Percentiles rank a stretch among this genome's conserved stretches.
Conservation (phyloP, 1,140 invertebrate species). For the Yoshiicerus persimilis region DNA sequence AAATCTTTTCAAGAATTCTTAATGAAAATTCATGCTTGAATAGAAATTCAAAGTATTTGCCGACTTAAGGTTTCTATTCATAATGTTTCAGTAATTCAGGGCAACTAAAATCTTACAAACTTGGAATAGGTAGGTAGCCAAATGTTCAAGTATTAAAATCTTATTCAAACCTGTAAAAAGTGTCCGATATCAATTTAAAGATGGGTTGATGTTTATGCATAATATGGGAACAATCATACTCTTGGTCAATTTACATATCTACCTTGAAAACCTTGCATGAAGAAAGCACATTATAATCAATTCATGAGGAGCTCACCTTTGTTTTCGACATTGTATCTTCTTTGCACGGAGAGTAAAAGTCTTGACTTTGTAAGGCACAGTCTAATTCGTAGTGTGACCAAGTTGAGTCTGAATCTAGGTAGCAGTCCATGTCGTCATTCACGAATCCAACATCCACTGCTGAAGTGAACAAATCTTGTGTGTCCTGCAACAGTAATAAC, state of each 20-base stretch:
- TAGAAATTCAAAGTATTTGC: neutral
- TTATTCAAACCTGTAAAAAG: too few relatives aligned
- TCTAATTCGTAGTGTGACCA: conserved; percentile 46
- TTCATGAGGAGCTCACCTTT: conserved; percentile 31
- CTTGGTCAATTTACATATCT: too few relatives aligned
- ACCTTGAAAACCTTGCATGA: too few relatives aligned
- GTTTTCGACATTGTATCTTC: conserved; percentile 30
- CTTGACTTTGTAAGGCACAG: conserved; percentile 48
- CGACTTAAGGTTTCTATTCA: too few relatives aligned
- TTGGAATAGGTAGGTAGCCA: neutral
- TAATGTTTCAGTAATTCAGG: neutral
- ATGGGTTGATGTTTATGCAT: neutral
- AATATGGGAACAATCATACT: too few relatives aligned
- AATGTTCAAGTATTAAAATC: neutral
- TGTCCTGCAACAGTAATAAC: conserved; percentile 25
- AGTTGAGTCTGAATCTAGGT: conserved; percentile 41
- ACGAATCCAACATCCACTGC: conserved; percentile 35
- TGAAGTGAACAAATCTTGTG: conserved; percentile 22
- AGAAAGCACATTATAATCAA: neutral
- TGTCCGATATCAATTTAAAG: neutral
- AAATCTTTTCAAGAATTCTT: too few relatives aligned
- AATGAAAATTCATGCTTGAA: too few relatives aligned
- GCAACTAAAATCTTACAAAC: neutral
- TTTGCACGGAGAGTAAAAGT: conserved; percentile 42
- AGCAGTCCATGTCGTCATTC: conserved; percentile 46